These are phyloP conservation scores for Trichopria drosophilae DNA, from an alignment of 2,888 invertebrate species.

Conservation along the genomic window DNA sequence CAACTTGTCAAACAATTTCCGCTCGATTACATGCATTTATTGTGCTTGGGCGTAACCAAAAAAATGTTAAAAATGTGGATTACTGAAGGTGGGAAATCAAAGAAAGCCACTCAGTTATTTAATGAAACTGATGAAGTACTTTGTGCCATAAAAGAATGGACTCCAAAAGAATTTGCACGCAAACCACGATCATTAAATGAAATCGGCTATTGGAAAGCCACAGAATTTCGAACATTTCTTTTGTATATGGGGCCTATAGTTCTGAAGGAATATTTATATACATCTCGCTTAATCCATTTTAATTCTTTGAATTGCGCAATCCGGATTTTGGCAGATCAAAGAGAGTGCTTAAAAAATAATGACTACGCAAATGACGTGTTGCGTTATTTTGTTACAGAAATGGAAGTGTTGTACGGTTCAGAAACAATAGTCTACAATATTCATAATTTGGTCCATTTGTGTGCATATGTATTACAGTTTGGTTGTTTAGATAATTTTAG, in stretches of 20 bases:
- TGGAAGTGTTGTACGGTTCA: too few species aligned
- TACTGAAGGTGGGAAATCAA: background rate
- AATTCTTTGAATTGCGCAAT: slow-evolving; percentile 30
- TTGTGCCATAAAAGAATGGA: background rate
- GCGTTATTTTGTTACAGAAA: slow-evolving; percentile 31
- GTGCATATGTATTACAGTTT: too few species aligned
- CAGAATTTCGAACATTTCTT: slow-evolving; percentile 31
- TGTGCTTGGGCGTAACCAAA: slow-evolving; percentile 2
- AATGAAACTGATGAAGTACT: too few species aligned
- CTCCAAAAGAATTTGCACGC: slow-evolving; percentile 31
- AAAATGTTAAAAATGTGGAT: slow-evolving; percentile 4
- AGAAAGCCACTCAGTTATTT: slow-evolving; percentile 1
- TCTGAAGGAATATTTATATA: slow-evolving; percentile 22
- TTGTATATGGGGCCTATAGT: too few species aligned
- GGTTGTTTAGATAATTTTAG: too few species aligned
- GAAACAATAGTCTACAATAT: too few species aligned
- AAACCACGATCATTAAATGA: slow-evolving; percentile 30
- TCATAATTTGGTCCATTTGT: too few species aligned
- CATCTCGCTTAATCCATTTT: slow-evolving; percentile 32
- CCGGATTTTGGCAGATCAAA: slow-evolving; percentile 29
- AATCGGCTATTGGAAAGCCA: slow-evolving; percentile 29
- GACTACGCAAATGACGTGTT: slow-evolving; percentile 32
- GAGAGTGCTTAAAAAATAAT: slow-evolving; percentile 21
- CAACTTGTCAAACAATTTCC: background rate
- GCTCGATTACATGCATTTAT: too few species aligned